Evolutionary conservation across 2,797 vertebrate genomes (phyloP).

Genomic region (Mormyrops attenuatus): DNA sequence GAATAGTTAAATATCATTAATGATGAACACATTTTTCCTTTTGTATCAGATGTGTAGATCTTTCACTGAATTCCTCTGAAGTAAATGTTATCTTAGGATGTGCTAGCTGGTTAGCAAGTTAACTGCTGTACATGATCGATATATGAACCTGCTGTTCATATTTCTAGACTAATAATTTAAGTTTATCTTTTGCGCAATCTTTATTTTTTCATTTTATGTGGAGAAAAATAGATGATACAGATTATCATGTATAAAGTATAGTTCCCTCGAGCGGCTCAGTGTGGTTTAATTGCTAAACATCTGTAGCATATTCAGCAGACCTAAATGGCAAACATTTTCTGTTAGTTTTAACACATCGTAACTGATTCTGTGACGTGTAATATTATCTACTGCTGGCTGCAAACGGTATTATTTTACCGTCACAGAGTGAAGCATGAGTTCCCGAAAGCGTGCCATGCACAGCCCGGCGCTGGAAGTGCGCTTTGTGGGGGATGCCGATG

Average conservation of each 20-base stretch:
- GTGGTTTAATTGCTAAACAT: background rate
- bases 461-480: conserved; percentile 62
- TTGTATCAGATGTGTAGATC: background rate
- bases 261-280: background rate
- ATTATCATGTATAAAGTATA: background rate
- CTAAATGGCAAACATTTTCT: background rate
- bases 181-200: background rate
- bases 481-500: conserved; percentile 83
- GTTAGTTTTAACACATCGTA: background rate
- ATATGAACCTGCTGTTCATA: background rate
- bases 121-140: background rate
- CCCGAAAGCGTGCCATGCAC: conserved; percentile 28
- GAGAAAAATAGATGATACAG: background rate
- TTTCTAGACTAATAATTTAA: background rate
- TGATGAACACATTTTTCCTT: background rate
- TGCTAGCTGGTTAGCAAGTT: background rate
- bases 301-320: background rate
- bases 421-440: conserved; percentile 57
- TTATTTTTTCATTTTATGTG: background rate
- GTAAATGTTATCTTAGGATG: background rate
- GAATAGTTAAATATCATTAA: background rate
- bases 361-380: background rate
- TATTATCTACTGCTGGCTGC: background rate
- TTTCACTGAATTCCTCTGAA: background rate
- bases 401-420: background rate